These are phyloP conservation scores for Leptopilina myrica DNA, from an alignment of 2,888 invertebrate species.

Conservation along the genomic window DNA sequence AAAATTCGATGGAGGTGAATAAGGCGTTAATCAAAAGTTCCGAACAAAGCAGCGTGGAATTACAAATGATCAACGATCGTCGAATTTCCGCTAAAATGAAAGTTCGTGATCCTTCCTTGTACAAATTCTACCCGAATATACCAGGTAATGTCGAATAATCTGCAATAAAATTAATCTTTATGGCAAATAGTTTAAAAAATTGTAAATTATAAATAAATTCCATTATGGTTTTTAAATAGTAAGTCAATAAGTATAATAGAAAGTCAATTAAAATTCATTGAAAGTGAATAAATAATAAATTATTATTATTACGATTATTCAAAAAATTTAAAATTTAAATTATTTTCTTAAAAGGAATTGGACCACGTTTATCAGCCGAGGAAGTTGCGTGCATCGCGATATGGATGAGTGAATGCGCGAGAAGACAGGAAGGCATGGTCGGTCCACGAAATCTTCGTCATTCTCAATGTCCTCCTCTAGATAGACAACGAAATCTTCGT, in stretches of 20 bases:
- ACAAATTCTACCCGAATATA: constrained; percentile 65
- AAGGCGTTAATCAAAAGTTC: not conserved
- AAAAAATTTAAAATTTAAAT: not conserved
- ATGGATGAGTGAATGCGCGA: constrained; percentile 76
- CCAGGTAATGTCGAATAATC: constrained; percentile 61
- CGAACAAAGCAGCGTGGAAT: constrained; percentile 13
- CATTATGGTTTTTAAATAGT: no score
- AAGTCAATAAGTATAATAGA: no score
- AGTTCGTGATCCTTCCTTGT: constrained; percentile 43
- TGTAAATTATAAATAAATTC: constrained; percentile 42
- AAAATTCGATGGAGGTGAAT: constrained; percentile 15
- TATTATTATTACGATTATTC: no score
- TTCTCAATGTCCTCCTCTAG: constrained; percentile 83
- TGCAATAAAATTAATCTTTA: not conserved
- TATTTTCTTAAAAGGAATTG: constrained; percentile 66
- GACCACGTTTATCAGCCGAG: constrained; percentile 66
- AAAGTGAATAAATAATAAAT: no score
- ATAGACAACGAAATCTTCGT: constrained; percentile 63
- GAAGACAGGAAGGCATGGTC: constrained; percentile 81
- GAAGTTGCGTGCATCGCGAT: constrained; percentile 69
- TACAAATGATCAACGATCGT: constrained; percentile 43
- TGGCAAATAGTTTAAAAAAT: constrained; percentile 2
- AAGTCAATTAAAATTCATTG: no score
- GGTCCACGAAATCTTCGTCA: constrained; percentile 86
- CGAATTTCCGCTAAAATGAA: constrained; percentile 53